Base-by-base conservation (phyloP, 1,140 invertebrate genomes). In the Onthophagus taurus region DNA sequence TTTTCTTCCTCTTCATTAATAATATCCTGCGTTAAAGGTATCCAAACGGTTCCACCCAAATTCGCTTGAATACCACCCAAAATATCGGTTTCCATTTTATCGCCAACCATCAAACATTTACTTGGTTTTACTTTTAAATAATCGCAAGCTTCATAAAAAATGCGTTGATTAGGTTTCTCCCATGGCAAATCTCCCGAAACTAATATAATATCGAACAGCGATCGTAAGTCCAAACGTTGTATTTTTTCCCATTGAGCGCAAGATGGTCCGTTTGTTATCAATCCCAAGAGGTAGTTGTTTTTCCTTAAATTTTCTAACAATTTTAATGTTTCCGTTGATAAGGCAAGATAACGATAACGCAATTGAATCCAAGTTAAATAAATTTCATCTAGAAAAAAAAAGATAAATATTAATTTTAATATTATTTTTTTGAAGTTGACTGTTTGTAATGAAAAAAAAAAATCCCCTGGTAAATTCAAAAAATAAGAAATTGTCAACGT, bases 241-340 rank as follows among this genome's bases (percentile, higher is more conserved):
- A 90, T 72, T 66, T 91, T 90, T 68, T 90, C 85, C 84, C 86
- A 88, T 65, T 91, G 87, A 7, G 83, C 79, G 29, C 77, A 74
- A 14, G 85, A 87, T 2, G 85, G 81, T 7, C 86, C 86, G 63
- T 89, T 89, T 37, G 85, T 87, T 55, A 88, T 85, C 45, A 90
- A 65, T 33, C 77, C 85, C 45, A 89, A 64, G 39, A 77, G 68
- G 63, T 85, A 88, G 53, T 78, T 75, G 20, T 41, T 31, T 57
- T 80, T 71, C 51, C 74, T 72, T 37, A 86, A 68, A 26, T 76
- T 74, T 49, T 68, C 66, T 30, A 89, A 67, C 44, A 89, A 68
- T 26, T 72, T 65, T 49, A 76, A 65, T 31, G 82, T 75, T 38
- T 84, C 79, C 16, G 75, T 63, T 2, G 73, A 60, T 42, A 85